A percentile compares a stretch with the other conserved stretches of the same genome.
phyloP scores from a whole-genome alignment of 2,888 invertebrate genomes.

The Dinocampus coccinellae region DNA sequence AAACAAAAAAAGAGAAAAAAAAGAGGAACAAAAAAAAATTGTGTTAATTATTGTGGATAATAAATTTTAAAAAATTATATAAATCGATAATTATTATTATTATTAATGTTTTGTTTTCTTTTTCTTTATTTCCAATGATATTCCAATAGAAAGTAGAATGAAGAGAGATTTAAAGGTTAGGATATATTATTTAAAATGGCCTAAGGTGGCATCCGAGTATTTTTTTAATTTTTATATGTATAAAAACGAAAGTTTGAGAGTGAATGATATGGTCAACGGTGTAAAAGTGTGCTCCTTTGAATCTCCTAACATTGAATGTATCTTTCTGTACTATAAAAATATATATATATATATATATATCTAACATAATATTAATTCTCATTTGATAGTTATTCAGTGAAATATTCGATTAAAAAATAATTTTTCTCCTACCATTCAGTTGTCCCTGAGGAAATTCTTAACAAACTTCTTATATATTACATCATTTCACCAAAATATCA shows the following conservation, averaged over 20 bases:
- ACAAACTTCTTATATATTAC: constrained; percentile 23
- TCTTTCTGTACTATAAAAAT: too few species aligned
- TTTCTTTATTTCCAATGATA: too few species aligned
- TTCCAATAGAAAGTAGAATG: background rate
- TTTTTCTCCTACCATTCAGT: constrained; percentile 1
- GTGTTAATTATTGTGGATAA: background rate
- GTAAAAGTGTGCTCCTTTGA: background rate
- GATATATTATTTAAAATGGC: constrained; percentile 4
- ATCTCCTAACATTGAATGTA: background rate
- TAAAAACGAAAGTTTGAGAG: background rate
- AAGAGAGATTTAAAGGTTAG: background rate
- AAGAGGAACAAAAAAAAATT: background rate
- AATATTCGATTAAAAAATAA: background rate
- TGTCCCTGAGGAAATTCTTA: constrained; percentile 15
- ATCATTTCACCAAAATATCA: constrained; percentile 38
- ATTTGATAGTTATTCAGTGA: background rate
- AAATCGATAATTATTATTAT: too few species aligned
- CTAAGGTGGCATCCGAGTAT: background rate
- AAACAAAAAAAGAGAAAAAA: background rate
- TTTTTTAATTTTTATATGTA: background rate
- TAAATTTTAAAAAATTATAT: too few species aligned
- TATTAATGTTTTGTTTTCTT: too few species aligned
- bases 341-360: background rate
- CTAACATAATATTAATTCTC: background rate
- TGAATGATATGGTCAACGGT: background rate